phyloP scores from a whole-genome alignment of 1,140 invertebrate genomes.

The Samia ricini region DNA sequence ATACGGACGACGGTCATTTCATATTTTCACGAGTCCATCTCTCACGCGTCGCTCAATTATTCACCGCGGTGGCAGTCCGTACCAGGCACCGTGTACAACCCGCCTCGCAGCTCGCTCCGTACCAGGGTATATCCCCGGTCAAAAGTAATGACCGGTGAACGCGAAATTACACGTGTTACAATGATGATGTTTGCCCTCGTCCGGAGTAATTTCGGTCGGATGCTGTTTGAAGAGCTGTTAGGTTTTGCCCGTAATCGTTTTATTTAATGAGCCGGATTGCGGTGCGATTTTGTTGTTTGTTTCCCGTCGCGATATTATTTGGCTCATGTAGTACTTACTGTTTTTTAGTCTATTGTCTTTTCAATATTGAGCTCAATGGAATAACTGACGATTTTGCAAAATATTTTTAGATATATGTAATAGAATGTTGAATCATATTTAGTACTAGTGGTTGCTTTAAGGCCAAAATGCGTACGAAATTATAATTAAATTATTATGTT shows the following conservation, averaged over 20 bases:
- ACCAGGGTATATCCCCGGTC: constrained; percentile 33
- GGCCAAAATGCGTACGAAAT: too few relatives aligned
- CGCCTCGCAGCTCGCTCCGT: too few relatives aligned
- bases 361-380: not conserved
- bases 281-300: constrained; percentile 21
- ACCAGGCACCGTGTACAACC: constrained; percentile 5
- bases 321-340: constrained; percentile 26
- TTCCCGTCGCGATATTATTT: constrained; percentile 18
- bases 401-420: too few relatives aligned
- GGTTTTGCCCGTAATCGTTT: constrained; percentile 59
- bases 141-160: constrained; percentile 63
- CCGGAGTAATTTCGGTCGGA: constrained; percentile 43
- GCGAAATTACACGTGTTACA: constrained; percentile 68
- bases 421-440: too few relatives aligned
- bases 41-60: constrained; percentile 62
- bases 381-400: too few relatives aligned
- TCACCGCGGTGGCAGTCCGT: constrained; percentile 39
- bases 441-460: too few relatives aligned
- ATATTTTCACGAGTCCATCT: constrained; percentile 67
- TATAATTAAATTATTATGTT: too few relatives aligned
- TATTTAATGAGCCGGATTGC: constrained; percentile 37
- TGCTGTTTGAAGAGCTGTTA: constrained; percentile 58
- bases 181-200: constrained; percentile 57
- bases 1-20: constrained; percentile 58
- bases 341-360: not conserved